Percentiles rank a stretch among this genome's conserved stretches.
Evolutionary conservation across 2,888 invertebrate genomes (phyloP).

Genomic region (Globia sparganii): DNA sequence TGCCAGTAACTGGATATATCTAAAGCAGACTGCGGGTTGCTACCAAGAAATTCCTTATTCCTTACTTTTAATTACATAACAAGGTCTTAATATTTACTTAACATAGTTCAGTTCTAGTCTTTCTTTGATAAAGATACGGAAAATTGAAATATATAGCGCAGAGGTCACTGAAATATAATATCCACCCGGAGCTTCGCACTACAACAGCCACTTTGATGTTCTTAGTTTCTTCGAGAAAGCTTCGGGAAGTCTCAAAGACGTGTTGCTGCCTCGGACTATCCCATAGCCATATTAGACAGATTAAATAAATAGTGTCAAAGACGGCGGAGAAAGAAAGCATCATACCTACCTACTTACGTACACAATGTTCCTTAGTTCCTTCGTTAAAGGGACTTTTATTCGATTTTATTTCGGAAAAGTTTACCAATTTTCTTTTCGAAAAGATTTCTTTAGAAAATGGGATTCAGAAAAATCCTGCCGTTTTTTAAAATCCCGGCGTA

Average conservation of each 20-base stretch:
- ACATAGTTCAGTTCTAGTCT: neutral
- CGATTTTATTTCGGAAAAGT: slow-evolving; percentile 34
- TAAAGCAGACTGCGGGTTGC: neutral
- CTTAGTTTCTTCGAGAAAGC: slow-evolving; percentile 31
- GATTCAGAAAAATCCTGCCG: neutral
- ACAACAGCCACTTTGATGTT: slow-evolving; percentile 35
- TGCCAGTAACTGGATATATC: neutral
- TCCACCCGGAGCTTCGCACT: neutral
- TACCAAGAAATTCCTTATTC: neutral
- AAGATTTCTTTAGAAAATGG: neutral
- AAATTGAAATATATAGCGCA: neutral
- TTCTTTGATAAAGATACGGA: neutral
- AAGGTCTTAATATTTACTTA: neutral
- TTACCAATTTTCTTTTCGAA: slow-evolving; percentile 11
- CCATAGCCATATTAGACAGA: slow-evolving; percentile 55
- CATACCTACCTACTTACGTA: slow-evolving; percentile 24
- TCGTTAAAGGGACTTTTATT: slow-evolving; percentile 42
- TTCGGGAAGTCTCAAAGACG: slow-evolving; percentile 44
- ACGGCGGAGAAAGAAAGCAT: neutral
- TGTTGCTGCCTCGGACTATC: slow-evolving; percentile 36
- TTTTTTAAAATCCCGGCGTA: slow-evolving; percentile 2
- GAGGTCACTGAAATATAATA: slow-evolving; percentile 10
- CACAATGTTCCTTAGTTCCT: neutral
- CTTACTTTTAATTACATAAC: neutral
- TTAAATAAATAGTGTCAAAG: slow-evolving; percentile 60